Evolutionary conservation across 2,113 vertebrate species (phyloP).

Genomic region (Cyphomyrus plagiostoma): DNA sequence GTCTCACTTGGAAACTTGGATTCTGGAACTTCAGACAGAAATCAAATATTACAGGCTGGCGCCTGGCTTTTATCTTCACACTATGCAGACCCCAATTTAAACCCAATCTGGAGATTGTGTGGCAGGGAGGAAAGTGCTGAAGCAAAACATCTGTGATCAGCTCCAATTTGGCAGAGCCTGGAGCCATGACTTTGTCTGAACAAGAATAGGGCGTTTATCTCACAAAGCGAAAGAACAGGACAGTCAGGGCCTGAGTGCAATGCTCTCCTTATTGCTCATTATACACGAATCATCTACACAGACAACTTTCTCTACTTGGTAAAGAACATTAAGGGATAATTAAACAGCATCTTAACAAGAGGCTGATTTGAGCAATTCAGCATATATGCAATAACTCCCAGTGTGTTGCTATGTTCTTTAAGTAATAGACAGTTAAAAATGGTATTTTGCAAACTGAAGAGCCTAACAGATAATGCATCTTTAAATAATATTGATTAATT

Average conservation of each 20-base stretch:
- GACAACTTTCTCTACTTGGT: not conserved
- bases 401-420: not conserved
- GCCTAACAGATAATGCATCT: not conserved
- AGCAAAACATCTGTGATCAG: constrained; percentile 2
- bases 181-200: not conserved
- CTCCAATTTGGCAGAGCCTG: not conserved
- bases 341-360: not conserved
- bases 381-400: not conserved
- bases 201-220: not conserved
- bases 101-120: constrained; percentile 8
- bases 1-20: constrained; percentile 12
- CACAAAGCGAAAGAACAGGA: not conserved
- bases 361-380: not conserved
- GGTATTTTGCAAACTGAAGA: not conserved
- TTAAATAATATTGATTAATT: not conserved
- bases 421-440: not conserved
- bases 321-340: not conserved
- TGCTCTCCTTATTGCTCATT: not conserved
- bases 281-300: not conserved
- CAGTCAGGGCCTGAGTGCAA: not conserved
- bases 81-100: constrained; percentile 10
- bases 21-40: not conserved
- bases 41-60: constrained; percentile 11
- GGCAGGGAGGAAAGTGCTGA: not conserved
- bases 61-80: constrained; percentile 2